A percentile compares a stretch with the other conserved stretches of the same genome.
These are phyloP conservation scores for Acleris holmiana DNA, from an alignment of 2,888 invertebrate species.

Conservation along the genomic window DNA sequence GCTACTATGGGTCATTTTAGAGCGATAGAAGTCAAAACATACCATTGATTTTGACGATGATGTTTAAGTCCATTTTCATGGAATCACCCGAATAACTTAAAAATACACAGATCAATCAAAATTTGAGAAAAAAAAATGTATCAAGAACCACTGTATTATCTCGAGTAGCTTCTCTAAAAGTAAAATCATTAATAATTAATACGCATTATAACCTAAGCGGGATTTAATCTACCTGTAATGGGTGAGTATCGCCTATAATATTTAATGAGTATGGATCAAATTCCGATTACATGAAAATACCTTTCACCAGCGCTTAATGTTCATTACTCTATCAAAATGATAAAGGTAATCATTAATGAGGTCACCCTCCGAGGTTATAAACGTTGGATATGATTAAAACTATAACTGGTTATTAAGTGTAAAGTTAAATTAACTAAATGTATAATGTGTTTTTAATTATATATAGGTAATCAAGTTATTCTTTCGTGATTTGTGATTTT, in stretches of 20 bases:
- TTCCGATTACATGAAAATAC: constrained; percentile 9
- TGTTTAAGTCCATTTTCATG: no score
- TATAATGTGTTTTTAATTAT: no score
- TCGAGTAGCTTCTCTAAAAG: constrained; percentile 11
- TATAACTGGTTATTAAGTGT: not conserved
- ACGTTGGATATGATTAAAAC: not conserved
- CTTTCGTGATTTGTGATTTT: no score
- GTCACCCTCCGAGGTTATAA: not conserved
- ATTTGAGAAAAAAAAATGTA: not conserved
- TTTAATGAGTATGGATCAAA: constrained; percentile 1
- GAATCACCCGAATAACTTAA: no score
- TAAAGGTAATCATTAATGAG: not conserved
- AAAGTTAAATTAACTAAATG: no score
- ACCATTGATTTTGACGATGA: no score
- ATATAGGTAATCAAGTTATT: no score
- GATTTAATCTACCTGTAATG: constrained; percentile 9
- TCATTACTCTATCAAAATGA: not conserved
- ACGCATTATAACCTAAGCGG: constrained; percentile 3
- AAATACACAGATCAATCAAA: no score
- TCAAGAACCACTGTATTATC: constrained; percentile 26
- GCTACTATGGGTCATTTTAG: no score
- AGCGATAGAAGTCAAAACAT: no score
- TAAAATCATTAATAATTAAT: constrained; percentile 15
- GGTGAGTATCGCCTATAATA: constrained; percentile 7
- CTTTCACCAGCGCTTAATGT: not conserved